Conservation (phyloP, 2,113 vertebrate species). For the Leptosomus discolor region DNA sequence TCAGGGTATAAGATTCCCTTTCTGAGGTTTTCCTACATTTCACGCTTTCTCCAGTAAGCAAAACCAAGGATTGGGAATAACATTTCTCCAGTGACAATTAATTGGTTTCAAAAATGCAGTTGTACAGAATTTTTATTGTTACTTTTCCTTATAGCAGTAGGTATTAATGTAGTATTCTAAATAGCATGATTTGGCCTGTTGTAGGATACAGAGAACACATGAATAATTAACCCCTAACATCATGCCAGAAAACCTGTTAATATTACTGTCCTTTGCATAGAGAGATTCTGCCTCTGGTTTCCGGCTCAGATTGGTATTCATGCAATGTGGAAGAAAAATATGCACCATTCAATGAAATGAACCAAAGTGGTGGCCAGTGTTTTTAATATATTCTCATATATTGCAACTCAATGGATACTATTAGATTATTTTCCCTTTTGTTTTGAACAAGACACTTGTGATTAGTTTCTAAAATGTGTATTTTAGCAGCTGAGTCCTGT, state of each 20-base stretch:
- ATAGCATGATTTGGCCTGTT: neutral
- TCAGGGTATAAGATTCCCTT: neutral
- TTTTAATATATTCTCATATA: neutral
- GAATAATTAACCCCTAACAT: neutral
- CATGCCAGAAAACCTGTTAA: neutral
- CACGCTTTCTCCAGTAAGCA: neutral
- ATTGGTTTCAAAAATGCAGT: neutral
- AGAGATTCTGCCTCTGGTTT: neutral
- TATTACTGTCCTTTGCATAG: neutral
- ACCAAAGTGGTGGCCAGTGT: accelerated
- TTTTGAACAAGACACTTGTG: neutral
- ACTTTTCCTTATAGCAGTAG: neutral
- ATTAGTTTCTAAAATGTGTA: neutral
- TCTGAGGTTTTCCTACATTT: neutral
- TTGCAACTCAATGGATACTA: neutral
- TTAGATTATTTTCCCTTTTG: neutral
- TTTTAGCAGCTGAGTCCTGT: neutral
- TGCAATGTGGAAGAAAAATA: neutral
- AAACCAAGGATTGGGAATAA: neutral
- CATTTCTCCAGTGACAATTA: neutral
- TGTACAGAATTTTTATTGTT: neutral
- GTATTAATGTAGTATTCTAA: neutral
- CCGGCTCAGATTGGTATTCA: neutral
- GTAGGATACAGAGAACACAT: neutral
- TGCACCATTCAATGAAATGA: neutral